A percentile compares a stretch with the other conserved stretches of the same genome.
phyloP scores from a whole-genome alignment of 2,888 invertebrate species.

The Caenorhabditis virilis region DNA sequence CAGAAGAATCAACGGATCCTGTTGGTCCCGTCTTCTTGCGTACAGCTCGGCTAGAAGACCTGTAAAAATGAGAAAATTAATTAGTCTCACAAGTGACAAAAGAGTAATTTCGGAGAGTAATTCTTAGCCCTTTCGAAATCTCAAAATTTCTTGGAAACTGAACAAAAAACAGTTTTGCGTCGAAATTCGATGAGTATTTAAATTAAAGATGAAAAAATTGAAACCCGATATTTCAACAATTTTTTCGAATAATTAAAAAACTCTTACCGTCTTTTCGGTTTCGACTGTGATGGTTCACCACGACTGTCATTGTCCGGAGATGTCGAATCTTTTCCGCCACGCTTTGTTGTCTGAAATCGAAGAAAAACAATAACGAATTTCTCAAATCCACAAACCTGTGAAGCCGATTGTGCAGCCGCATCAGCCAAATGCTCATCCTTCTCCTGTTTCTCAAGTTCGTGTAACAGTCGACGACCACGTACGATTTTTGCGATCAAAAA shows the following conservation, averaged over 20 bases:
- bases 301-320: constrained; percentile 14
- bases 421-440: constrained; percentile 55
- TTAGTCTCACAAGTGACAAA: neutral
- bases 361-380: no score
- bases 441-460: constrained; percentile 65
- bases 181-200: no score
- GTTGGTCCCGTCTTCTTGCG: constrained; percentile 62
- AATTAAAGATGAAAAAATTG: no score
- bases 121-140: no score
- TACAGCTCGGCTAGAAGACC: constrained; percentile 50
- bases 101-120: no score
- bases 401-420: constrained; percentile 29
- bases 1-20: constrained; percentile 46
- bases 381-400: constrained; percentile 23
- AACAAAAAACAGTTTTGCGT: no score
- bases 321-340: constrained; percentile 16
- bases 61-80: neutral
- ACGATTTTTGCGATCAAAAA: constrained; percentile 67
- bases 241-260: no score
- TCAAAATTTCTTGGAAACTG: no score
- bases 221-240: no score
- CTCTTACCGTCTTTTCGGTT: constrained; percentile 32
- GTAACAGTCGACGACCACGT: constrained; percentile 63
- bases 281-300: constrained; percentile 19
- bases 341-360: constrained; percentile 2